phyloP scores from a whole-genome alignment of 2,888 invertebrate genomes.

The Toxonevra muliebris region DNA sequence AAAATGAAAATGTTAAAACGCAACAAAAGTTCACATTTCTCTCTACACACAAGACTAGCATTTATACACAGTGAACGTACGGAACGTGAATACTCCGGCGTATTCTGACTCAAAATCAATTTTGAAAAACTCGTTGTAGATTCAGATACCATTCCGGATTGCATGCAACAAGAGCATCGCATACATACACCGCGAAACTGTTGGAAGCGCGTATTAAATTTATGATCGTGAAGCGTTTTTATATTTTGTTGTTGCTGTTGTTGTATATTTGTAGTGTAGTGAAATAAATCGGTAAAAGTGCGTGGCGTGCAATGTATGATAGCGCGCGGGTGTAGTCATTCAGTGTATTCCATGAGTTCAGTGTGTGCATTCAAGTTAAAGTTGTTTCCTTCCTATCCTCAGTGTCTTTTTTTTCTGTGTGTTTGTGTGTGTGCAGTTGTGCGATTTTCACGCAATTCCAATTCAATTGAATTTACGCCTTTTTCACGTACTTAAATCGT shows the following conservation, averaged over 20 bases:
- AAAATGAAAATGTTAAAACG: slow-evolving; percentile 5
- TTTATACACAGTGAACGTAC: no score
- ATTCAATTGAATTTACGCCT: background rate
- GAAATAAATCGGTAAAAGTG: background rate
- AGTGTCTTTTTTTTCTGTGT: background rate
- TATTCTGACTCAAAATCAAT: slow-evolving; percentile 9
- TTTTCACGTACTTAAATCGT: background rate
- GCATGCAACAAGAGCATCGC: background rate
- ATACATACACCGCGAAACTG: background rate
- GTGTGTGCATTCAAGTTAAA: background rate
- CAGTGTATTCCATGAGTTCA: background rate
- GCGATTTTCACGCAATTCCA: background rate
- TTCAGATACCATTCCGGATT: slow-evolving; percentile 1
- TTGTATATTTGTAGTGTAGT: no score
- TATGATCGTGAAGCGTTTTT: background rate
- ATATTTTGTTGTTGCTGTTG: no score
- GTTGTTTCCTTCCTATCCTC: no score
- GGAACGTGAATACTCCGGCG: background rate
- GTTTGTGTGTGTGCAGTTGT: background rate
- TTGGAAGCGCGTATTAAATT: background rate
- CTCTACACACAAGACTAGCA: no score
- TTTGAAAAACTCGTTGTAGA: slow-evolving; percentile 12
- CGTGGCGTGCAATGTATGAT: background rate
- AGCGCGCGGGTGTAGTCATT: background rate
- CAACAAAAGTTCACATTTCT: background rate